Evolutionary conservation across 2,888 invertebrate genomes (phyloP).

Genomic region (Anoncus sp.): DNA sequence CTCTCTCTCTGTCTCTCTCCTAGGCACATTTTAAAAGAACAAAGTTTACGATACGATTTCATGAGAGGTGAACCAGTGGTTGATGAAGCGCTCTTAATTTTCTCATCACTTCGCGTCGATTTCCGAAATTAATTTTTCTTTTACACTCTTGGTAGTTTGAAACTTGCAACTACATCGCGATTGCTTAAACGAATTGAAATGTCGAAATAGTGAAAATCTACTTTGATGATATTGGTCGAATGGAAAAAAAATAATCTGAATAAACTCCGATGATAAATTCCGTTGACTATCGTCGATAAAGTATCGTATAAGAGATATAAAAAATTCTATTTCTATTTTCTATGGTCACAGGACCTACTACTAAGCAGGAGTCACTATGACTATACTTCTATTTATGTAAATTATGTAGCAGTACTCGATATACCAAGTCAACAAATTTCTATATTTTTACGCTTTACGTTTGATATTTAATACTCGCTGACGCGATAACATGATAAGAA

Average conservation of each 20-base stretch:
- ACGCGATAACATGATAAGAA: conserved; percentile 43
- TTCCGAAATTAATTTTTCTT: background rate
- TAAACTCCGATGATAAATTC: conserved; percentile 16
- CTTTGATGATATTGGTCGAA: conserved; percentile 17
- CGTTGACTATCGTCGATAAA: conserved; percentile 10
- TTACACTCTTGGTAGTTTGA: background rate
- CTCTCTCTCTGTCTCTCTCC: background rate
- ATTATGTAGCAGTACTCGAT: conserved; percentile 55
- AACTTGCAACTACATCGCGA: conserved; percentile 1
- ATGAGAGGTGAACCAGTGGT: conserved; percentile 20
- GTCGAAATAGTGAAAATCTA: background rate
- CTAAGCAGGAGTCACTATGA: conserved; percentile 70
- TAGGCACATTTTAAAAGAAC: conserved; percentile 5
- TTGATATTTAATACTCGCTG: conserved; percentile 33
- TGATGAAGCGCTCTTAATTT: conserved; percentile 9
- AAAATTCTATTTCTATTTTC: conserved; percentile 55
- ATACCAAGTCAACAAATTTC: conserved; percentile 57
- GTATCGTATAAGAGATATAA: conserved; percentile 16
- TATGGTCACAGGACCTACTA: conserved; percentile 68
- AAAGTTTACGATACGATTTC: conserved; percentile 32
- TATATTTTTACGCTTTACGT: conserved; percentile 56
- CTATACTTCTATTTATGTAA: conserved; percentile 49
- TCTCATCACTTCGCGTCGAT: conserved; percentile 7
- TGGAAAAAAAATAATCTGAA: background rate
- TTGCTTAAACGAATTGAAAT: background rate